Evolutionary conservation across 2,113 vertebrate genomes (phyloP).

Genomic region (Ailurus styani): DNA sequence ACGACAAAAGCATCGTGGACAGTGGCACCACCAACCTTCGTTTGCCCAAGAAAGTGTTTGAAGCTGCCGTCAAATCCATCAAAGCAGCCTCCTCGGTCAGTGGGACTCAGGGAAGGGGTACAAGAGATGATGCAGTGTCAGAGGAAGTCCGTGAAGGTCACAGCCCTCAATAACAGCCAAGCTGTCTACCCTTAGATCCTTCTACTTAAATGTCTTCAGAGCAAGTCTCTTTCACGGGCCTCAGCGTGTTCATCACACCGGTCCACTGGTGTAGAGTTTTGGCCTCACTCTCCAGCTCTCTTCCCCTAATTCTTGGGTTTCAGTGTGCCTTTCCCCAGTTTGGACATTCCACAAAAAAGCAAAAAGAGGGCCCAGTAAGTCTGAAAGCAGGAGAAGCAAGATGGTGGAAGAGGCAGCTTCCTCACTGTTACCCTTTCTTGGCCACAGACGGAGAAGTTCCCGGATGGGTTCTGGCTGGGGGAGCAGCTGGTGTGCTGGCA

Average conservation of each 20-base stretch:
- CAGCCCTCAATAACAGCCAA: background rate
- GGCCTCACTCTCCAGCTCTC: background rate
- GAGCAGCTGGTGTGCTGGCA: slow-evolving; percentile 99
- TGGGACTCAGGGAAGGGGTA: slow-evolving; percentile 10
- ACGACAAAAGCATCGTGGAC: slow-evolving; percentile 98
- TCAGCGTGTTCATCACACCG: background rate
- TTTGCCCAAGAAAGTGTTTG: slow-evolving; percentile 95
- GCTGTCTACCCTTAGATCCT: background rate
- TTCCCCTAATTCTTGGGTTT: background rate
- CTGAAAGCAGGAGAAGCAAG: background rate
- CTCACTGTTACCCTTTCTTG: background rate
- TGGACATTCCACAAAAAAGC: background rate
- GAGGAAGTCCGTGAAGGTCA: background rate
- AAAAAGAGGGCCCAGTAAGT: background rate
- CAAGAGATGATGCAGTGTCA: background rate
- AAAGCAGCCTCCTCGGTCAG: slow-evolving; percentile 97
- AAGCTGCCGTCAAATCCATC: slow-evolving; percentile 96
- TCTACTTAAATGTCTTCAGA: background rate
- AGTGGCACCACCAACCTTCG: slow-evolving; percentile 98
- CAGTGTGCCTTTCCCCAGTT: background rate
- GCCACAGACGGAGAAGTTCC: slow-evolving; percentile 94
- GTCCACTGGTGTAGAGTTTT: background rate
- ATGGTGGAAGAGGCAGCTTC: background rate
- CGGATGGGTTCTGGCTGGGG: slow-evolving; percentile 95
- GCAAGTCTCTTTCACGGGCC: background rate